Conservation (phyloP, 2,113 vertebrate species). For the Phycodurus eques region DNA sequence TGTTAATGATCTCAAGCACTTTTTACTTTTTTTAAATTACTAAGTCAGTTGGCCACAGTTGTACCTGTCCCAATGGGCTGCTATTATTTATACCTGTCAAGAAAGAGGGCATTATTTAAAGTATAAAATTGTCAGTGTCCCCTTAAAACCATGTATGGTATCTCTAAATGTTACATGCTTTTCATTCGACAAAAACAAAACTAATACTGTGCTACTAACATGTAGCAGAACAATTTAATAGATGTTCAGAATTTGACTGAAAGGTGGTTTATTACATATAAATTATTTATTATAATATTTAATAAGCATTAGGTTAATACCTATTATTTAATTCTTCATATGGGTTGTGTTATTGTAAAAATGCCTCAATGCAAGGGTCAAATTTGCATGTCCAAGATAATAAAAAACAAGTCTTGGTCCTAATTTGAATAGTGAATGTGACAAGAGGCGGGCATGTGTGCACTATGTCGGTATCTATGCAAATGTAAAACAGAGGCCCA, state of each 20-base stretch:
- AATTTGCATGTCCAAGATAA: constrained; percentile 20
- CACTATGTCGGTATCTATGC: constrained; percentile 30
- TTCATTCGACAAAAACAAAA: neutral
- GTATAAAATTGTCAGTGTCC: too few relatives aligned
- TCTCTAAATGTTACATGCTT: neutral
- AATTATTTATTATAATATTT: neutral
- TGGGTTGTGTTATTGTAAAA: neutral
- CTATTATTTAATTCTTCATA: neutral
- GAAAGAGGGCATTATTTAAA: too few relatives aligned
- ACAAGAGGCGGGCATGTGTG: neutral
- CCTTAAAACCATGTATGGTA: neutral
- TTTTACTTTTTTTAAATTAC: too few relatives aligned
- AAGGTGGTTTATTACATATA: neutral
- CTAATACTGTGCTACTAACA: neutral
- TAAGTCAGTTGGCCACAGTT: too few relatives aligned
- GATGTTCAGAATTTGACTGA: neutral
- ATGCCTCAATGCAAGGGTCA: neutral
- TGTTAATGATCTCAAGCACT: too few relatives aligned
- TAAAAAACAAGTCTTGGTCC: constrained; percentile 12
- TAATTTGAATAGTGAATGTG: constrained; percentile 36
- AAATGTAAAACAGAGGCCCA: constrained; percentile 36
- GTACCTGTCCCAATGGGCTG: too few relatives aligned
- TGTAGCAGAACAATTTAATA: neutral
- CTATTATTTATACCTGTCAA: too few relatives aligned
- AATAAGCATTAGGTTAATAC: neutral